Evolutionary conservation across 1,140 invertebrate species (phyloP), one percentile per base, ranked within the genome.

Genomic region (Heliothis virescens): DNA sequence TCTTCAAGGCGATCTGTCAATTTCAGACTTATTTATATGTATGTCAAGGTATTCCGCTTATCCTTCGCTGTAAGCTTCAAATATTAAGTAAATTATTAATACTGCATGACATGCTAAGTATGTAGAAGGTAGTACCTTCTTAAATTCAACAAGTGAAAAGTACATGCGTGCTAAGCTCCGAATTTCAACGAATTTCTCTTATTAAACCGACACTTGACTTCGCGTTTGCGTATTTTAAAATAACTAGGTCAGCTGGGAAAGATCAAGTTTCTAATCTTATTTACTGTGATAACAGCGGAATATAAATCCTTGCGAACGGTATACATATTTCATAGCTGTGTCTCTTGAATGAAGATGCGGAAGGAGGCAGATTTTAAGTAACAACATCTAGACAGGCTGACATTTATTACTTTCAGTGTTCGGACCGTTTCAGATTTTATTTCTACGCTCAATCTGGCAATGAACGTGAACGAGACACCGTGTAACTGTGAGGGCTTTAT

Each of bases 351-450:
- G 26, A 10, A 15, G n/a, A 11, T 47, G 15, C 29, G 13, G 29
- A 34, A 62, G 57, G 18, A 21, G 26, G 21, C 26, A 29, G 3
- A 11, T 67, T 21, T 18, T 48, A 1, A 60, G 13, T 11, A 11
- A 11, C 34, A 16, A 53, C 12, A n/a, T 15, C 48, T 71, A 29
- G 21, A 71, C 48, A 52, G 48, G 10, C 48, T 52, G 48, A 71
- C 67, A n/a, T 71, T 71, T 71, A 71, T 71, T 53, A 52, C 15
- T 16, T 67, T 67, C 4, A 52, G 12, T 12, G 18, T 13, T 21
- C 55, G 57, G 13, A 5, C 48, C 47, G 67, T 71, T n/a, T 71
- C 67, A 29, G 21, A 71, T 53, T 71, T 50, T 71, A 71, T 52
- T 29, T 71, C 67, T 53, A 13, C 12, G 21, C 18, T 67, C 47